phyloP scores from a whole-genome alignment of 2,888 invertebrate species.

The Athalia cordata region DNA sequence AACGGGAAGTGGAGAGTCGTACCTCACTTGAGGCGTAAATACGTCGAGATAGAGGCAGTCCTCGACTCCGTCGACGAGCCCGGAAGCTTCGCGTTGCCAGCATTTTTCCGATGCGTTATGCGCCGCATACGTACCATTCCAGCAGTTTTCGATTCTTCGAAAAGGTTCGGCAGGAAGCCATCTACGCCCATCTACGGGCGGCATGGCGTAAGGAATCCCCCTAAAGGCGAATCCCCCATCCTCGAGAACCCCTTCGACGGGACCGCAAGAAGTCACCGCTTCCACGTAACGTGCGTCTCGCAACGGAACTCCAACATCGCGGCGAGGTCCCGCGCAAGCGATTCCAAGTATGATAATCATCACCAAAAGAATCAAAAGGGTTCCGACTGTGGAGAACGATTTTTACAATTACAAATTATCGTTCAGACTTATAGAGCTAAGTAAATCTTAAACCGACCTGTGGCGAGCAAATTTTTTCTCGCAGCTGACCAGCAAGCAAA shows the following conservation, averaged over 20 bases:
- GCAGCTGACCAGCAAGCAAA: constrained; percentile 60
- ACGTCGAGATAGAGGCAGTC: constrained; percentile 90
- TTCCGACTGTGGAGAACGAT: constrained; percentile 75
- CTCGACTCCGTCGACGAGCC: constrained; percentile 82
- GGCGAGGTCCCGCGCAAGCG: constrained; percentile 77
- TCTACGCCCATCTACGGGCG: constrained; percentile 81
- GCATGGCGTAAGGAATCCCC: constrained; percentile 87
- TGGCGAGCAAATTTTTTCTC: constrained; percentile 79
- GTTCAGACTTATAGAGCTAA: no score
- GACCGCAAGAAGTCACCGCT: constrained; percentile 86
- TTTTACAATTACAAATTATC: background rate
- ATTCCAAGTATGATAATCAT: constrained; percentile 81
- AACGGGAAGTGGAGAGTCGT: constrained; percentile 87
- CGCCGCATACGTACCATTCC: constrained; percentile 84
- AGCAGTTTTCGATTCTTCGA: constrained; percentile 82
- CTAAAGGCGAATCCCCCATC: constrained; percentile 88
- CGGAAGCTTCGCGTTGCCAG: constrained; percentile 82
- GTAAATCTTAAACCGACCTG: constrained; percentile 70
- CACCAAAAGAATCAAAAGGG: constrained; percentile 78
- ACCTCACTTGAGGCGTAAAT: constrained; percentile 87
- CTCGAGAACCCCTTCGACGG: constrained; percentile 85
- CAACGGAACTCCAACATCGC: constrained; percentile 78
- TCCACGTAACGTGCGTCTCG: constrained; percentile 84
- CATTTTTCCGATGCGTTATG: constrained; percentile 83
- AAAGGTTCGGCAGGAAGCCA: constrained; percentile 83